A percentile compares a stretch with the other conserved stretches of the same genome.
These are phyloP conservation scores for Drosophila seguyi DNA, from an alignment of 1,140 invertebrate species.

Conservation along the genomic window DNA sequence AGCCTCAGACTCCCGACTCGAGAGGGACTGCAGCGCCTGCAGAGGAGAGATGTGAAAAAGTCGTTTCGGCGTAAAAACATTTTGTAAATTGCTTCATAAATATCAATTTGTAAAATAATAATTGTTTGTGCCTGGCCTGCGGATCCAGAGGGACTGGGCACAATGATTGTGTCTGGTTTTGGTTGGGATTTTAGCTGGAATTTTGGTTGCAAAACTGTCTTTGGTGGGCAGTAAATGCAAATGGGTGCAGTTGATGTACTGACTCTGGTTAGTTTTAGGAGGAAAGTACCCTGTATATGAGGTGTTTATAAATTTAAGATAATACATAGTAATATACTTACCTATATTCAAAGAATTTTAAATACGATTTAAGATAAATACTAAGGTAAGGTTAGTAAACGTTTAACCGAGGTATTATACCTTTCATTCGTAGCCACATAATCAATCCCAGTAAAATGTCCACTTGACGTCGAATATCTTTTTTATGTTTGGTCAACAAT, in stretches of 20 bases:
- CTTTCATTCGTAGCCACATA: not conserved
- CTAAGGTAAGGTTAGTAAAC: not conserved
- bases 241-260: not conserved
- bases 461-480: constrained; percentile 23
- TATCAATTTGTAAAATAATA: constrained; percentile 85
- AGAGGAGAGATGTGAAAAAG: constrained; percentile 70
- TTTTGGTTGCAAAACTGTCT: not conserved
- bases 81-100: constrained; percentile 85
- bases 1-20: constrained; percentile 40
- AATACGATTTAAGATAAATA: not conserved
- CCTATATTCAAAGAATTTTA: not conserved
- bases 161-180: constrained; percentile 32
- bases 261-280: not conserved
- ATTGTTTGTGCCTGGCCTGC: constrained; percentile 54
- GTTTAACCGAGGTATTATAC: not conserved
- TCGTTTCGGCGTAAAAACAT: constrained; percentile 82
- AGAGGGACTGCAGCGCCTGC: constrained; percentile 35
- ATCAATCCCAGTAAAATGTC: not conserved
- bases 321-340: not conserved
- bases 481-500: constrained; percentile 74
- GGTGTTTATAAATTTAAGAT: not conserved
- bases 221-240: constrained; percentile 21
- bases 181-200: constrained; percentile 15
- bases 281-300: not conserved
- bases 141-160: constrained; percentile 19